Evolutionary conservation across 1,140 invertebrate species (phyloP).

Genomic region (Lasioglossum baleicum): DNA sequence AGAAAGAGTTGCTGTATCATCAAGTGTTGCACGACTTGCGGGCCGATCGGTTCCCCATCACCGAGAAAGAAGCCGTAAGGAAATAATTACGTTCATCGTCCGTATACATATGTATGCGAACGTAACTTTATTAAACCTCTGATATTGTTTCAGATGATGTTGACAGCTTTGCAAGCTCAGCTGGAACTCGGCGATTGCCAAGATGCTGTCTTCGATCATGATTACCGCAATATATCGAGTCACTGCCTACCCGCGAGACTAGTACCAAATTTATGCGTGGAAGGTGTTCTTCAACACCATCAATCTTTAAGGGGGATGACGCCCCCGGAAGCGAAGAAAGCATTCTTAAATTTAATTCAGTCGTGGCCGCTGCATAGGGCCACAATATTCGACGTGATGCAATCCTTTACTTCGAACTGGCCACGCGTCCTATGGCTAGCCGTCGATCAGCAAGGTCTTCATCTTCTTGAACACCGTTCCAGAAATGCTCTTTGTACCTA

Average conservation of each 20-base stretch:
- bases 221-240: conserved; percentile 87
- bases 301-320: conserved; percentile 92
- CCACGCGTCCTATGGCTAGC: conserved; percentile 94
- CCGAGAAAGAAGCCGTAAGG: conserved; percentile 94
- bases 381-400: conserved; percentile 97
- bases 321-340: conserved; percentile 91
- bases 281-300: conserved; percentile 92
- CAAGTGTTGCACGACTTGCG: conserved; percentile 94
- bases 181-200: conserved; percentile 92
- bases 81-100: neutral
- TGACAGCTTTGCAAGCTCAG: conserved; percentile 96
- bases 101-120: no score
- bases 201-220: conserved; percentile 81
- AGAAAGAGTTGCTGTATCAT: conserved; percentile 97
- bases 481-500: conserved; percentile 93
- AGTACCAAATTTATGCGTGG: conserved; percentile 86
- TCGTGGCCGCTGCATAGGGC: conserved; percentile 95
- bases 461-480: conserved; percentile 92
- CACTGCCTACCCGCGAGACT: conserved; percentile 92
- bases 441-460: conserved; percentile 95
- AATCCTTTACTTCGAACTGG: conserved; percentile 98
- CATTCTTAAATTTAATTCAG: conserved; percentile 95
- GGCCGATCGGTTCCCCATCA: conserved; percentile 94
- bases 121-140: neutral
- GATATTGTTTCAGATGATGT: conserved; percentile 86